phyloP scores from a whole-genome alignment of 2,888 invertebrate species.

The Drosophila prostipennis region DNA sequence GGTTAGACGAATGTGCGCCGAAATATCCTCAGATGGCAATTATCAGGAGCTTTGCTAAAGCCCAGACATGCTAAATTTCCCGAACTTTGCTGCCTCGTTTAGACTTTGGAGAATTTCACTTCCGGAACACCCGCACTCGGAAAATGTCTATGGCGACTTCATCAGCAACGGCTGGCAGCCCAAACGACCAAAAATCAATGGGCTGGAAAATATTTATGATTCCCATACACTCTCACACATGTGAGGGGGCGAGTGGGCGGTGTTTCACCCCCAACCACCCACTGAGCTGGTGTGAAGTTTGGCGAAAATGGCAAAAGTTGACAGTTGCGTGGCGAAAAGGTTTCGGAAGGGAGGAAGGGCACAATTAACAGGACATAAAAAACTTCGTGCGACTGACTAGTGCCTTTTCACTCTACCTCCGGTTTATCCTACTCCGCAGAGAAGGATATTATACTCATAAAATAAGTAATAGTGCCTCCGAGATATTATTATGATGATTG shows the following conservation, averaged over 20 bases:
- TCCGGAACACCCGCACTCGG: slow-evolving; percentile 42
- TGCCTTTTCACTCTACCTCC: not conserved
- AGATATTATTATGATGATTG: not conserved
- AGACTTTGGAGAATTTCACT: slow-evolving; percentile 35
- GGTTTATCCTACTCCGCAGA: not conserved
- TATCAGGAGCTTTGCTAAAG: slow-evolving; percentile 30
- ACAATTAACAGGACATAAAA: slow-evolving; percentile 70
- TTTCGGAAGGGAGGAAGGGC: slow-evolving; percentile 15
- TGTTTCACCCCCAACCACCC: slow-evolving; percentile 5
- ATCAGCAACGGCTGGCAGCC: slow-evolving; percentile 66
- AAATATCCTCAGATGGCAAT: slow-evolving; percentile 24
- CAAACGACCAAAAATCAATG: slow-evolving; percentile 76
- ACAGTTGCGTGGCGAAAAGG: slow-evolving; percentile 56
- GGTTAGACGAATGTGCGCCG: slow-evolving; percentile 10
- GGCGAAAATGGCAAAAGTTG: slow-evolving; percentile 73
- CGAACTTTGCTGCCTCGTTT: slow-evolving; percentile 29
- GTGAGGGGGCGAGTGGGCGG: slow-evolving; percentile 4
- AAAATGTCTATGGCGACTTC: slow-evolving; percentile 49
- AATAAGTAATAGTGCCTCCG: not conserved
- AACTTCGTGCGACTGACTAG: slow-evolving; percentile 56
- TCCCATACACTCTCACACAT: slow-evolving; percentile 58
- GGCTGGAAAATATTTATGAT: slow-evolving; percentile 78
- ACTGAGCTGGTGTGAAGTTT: slow-evolving; percentile 63
- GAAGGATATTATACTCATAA: not conserved
- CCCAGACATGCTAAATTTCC: slow-evolving; percentile 21